phyloP scores from a whole-genome alignment of 2,113 vertebrate species.

The Etheostoma spectabile region DNA sequence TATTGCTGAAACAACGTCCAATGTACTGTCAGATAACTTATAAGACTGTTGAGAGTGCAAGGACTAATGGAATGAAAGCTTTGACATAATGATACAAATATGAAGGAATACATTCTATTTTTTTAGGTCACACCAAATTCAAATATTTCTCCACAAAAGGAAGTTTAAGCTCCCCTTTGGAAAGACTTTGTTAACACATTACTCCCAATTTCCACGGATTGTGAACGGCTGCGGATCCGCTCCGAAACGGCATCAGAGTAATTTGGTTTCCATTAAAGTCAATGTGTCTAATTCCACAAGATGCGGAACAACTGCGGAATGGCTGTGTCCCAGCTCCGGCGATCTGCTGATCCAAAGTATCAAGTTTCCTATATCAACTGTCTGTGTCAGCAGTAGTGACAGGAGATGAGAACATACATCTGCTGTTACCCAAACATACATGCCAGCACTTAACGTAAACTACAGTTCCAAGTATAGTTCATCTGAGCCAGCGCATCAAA shows the following conservation, averaged over 20 bases:
- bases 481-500: background rate
- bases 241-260: too few species aligned
- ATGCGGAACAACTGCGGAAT: too few species aligned
- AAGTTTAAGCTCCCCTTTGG: background rate
- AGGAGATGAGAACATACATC: slow-evolving; percentile 23
- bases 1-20: background rate
- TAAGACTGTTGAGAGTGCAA: background rate
- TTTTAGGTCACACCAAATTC: background rate
- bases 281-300: too few species aligned
- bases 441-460: background rate
- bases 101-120: background rate
- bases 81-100: background rate
- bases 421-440: slow-evolving; percentile 26
- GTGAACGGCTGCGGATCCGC: too few species aligned
- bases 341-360: slow-evolving; percentile 26
- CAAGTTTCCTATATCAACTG: slow-evolving; percentile 37
- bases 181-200: background rate
- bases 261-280: too few species aligned
- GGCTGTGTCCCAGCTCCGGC: too few species aligned
- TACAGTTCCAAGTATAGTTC: background rate
- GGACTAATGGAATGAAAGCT: background rate
- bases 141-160: slow-evolving; percentile 20
- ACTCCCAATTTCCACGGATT: too few species aligned
- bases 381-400: slow-evolving; percentile 14
- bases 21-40: background rate